Evolutionary conservation across 2,113 vertebrate species (phyloP), one percentile per base, ranked within the genome.

Genomic region (Hydrolagus affinis): DNA sequence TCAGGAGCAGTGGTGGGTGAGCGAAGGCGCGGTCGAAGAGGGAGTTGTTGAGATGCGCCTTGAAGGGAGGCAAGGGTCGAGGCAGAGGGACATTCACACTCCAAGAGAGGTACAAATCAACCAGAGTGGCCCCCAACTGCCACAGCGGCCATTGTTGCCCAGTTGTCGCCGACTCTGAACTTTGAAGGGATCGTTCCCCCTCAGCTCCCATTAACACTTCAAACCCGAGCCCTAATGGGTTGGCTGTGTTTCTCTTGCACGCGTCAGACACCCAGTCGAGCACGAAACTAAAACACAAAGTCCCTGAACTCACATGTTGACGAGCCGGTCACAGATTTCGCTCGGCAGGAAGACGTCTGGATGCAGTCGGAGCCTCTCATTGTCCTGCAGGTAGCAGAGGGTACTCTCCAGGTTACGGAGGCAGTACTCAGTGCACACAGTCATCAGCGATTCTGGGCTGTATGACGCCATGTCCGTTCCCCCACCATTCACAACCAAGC

Each of bases 311-410:
- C 94, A 99, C 98, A 94, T 94, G 0, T 98, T 97, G 89, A 99
- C 96, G 0, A 99, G 93, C 86, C 94, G 96, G 93, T 99, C 97
- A 6, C 97, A 98, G 90, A 99, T 99, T 90, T 99, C 98, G 23
- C 98, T 98, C 4, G 98, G 98, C 85, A 99, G 92, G 91, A 99
- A 99, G 89, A 99, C 92, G 88, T 98, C 98, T 0, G 96, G 95
- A 19, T 96, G 96, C 3, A 97, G 94, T 62, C 91, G 91, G 0
- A 97, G 94, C 0, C 92, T 95, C 87, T 95, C 94, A 11, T 94
- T 95, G 88, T 95, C 94, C 76, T 96, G 94, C 6, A 95, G 93
- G 90, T 95, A 98, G 89, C 96, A 98, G 90, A 99, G 94, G 19
- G 98, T 99, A 89, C 94, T 95, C 85, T 95, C 94, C 74, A 99